Percentiles rank a stretch among this genome's conserved stretches.
These are phyloP conservation scores for Microctenopoma stevenorrisi DNA, from an alignment of 2,797 vertebrate species.

Conservation along the genomic window DNA sequence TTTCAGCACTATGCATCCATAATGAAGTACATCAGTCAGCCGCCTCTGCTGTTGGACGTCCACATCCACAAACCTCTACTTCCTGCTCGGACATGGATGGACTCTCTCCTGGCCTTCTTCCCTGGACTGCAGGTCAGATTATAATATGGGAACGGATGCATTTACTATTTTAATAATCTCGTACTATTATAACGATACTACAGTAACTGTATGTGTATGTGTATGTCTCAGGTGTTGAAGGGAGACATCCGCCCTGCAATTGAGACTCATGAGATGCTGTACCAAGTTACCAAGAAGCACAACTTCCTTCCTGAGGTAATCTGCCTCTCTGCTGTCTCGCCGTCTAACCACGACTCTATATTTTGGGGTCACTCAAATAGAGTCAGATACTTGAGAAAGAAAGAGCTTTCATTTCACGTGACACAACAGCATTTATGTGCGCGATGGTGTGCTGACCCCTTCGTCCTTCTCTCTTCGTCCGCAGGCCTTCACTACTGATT, in stretches of 20 bases:
- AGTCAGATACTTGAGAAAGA: constrained; percentile 9
- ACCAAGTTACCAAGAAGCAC: constrained; percentile 99
- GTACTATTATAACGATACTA: no score
- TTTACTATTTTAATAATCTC: not conserved
- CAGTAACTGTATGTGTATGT: no score
- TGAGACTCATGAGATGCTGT: constrained; percentile 99
- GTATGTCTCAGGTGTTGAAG: constrained; percentile 89
- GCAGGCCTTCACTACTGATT: constrained; percentile 98
- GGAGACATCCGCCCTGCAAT: constrained; percentile 98
- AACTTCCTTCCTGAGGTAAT: constrained; percentile 98
- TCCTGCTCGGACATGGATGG: constrained; percentile 98
- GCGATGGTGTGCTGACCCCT: constrained; percentile 60
- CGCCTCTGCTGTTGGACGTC: constrained; percentile 95
- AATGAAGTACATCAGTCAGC: constrained; percentile 99
- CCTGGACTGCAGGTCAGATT: constrained; percentile 93
- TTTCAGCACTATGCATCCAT: constrained; percentile 97
- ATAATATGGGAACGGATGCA: not conserved
- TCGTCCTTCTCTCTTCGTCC: constrained; percentile 52
- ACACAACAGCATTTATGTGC: constrained; percentile 7
- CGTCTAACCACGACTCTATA: not conserved
- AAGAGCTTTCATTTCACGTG: constrained; percentile 18
- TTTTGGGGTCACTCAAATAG: not conserved
- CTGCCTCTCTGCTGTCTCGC: constrained; percentile 1
- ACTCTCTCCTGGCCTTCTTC: constrained; percentile 97
- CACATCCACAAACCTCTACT: constrained; percentile 98